A percentile compares a stretch with the other conserved stretches of the same genome.
Evolutionary conservation across 2,797 vertebrate genomes (phyloP).

Genomic region (Delichon dasypus): DNA sequence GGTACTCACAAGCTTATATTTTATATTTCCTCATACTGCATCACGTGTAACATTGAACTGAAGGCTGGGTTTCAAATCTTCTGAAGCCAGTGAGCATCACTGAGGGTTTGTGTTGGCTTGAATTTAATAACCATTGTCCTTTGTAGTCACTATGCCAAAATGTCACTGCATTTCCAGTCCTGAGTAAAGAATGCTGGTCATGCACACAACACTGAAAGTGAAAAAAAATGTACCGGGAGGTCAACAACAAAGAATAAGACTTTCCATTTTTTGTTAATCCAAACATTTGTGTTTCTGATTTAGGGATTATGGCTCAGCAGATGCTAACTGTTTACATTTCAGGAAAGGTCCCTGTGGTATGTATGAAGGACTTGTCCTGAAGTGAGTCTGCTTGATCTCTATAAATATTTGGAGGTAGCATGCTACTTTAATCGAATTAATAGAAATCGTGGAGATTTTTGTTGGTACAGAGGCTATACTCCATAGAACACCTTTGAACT

Average conservation of each 20-base stretch:
- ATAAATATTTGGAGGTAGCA: conserved; percentile 56
- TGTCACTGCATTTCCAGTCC: background rate
- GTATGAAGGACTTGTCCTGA: conserved; percentile 44
- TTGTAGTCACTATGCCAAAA: background rate
- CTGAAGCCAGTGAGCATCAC: background rate
- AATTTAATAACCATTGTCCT: background rate
- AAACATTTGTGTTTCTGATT: conserved; percentile 61
- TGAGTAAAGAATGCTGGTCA: background rate
- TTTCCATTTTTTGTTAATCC: conserved; percentile 23
- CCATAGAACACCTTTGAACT: conserved; percentile 4
- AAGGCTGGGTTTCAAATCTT: background rate
- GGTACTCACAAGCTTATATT: background rate
- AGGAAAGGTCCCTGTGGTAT: conserved; percentile 21
- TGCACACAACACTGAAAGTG: background rate
- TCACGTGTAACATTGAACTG: background rate
- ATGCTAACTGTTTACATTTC: conserved; percentile 42
- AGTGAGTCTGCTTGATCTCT: conserved; percentile 34
- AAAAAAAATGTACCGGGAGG: background rate
- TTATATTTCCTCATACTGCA: background rate
- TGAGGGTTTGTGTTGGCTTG: background rate
- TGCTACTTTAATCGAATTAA: conserved; percentile 29
- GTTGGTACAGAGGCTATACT: background rate
- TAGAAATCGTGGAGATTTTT: background rate
- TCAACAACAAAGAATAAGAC: background rate
- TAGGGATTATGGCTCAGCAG: conserved; percentile 40